Evolutionary conservation across 2,113 vertebrate species (phyloP).

Genomic region (Cynopterus brachyotis): DNA sequence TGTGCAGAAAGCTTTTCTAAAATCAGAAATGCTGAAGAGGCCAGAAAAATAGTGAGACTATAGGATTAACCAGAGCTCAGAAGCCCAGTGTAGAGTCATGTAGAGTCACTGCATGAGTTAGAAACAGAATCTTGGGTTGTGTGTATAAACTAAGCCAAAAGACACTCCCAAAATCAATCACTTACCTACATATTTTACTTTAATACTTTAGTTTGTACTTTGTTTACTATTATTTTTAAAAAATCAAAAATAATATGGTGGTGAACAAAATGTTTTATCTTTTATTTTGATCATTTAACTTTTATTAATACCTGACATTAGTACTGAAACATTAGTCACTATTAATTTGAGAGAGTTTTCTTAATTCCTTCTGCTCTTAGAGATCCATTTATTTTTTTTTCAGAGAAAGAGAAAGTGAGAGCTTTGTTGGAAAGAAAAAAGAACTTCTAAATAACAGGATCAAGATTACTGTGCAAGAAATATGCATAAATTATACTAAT

Average conservation of each 20-base stretch:
- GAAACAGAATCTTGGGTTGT: background rate
- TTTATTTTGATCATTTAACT: background rate
- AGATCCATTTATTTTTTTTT: background rate
- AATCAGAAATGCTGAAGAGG: background rate
- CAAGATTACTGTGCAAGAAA: background rate
- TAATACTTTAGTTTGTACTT: constrained; percentile 2
- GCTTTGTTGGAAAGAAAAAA: constrained; percentile 42
- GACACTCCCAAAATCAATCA: background rate
- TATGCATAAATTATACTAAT: background rate
- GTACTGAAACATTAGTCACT: background rate
- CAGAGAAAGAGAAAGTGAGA: background rate
- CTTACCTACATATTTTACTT: constrained; percentile 33
- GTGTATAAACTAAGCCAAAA: background rate
- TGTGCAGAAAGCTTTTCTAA: background rate
- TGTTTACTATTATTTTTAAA: background rate
- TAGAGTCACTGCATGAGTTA: background rate
- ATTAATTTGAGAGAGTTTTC: background rate
- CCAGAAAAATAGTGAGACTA: background rate
- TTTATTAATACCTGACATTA: background rate
- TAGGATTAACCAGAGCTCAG: background rate
- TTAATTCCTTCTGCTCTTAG: background rate
- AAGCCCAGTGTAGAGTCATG: background rate
- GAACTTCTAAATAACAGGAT: background rate
- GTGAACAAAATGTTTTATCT: background rate
- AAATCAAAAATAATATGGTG: background rate